A percentile compares a stretch with the other conserved stretches of the same genome.
Conservation (phyloP, 2,888 invertebrate species). For the Rhagium mordax region DNA sequence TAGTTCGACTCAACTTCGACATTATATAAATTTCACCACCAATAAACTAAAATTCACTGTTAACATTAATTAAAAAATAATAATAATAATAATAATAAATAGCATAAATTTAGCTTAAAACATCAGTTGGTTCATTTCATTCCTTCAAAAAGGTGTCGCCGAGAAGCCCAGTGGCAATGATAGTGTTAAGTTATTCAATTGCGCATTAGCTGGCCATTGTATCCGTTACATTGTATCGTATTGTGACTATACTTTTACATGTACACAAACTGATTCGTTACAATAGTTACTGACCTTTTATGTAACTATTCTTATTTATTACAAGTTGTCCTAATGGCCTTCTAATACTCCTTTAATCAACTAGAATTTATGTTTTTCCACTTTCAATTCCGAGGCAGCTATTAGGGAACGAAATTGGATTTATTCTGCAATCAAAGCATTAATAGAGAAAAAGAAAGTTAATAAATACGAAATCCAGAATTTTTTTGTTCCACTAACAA, state of each 20-base stretch:
- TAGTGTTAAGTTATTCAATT: background rate
- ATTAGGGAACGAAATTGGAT: background rate
- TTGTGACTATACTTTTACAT: conserved; percentile 4
- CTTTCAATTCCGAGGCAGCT: background rate
- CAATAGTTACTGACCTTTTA: conserved; percentile 27
- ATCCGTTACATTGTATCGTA: background rate
- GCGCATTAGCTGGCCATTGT: conserved; percentile 10
- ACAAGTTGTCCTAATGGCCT: conserved; percentile 12
- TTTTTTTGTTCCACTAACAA: background rate
- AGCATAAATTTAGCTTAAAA: no score
- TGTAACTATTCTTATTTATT: conserved; percentile 28
- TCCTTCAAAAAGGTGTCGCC: no score
- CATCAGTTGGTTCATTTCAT: no score
- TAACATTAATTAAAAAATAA: no score
- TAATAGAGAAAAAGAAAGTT: no score
- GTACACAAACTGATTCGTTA: conserved; percentile 20
- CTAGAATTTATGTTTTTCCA: conserved; percentile 4
- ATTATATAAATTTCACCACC: no score
- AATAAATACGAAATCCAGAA: no score
- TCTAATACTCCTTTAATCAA: conserved; percentile 26
- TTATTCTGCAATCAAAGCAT: background rate
- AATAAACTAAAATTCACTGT: no score
- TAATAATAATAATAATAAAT: no score
- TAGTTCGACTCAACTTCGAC: no score
- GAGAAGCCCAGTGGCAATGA: no score